A percentile compares a stretch with the other conserved stretches of the same genome.
These are phyloP conservation scores for Eristalis intricaria DNA, from an alignment of 2,888 invertebrate species.

Conservation along the genomic window DNA sequence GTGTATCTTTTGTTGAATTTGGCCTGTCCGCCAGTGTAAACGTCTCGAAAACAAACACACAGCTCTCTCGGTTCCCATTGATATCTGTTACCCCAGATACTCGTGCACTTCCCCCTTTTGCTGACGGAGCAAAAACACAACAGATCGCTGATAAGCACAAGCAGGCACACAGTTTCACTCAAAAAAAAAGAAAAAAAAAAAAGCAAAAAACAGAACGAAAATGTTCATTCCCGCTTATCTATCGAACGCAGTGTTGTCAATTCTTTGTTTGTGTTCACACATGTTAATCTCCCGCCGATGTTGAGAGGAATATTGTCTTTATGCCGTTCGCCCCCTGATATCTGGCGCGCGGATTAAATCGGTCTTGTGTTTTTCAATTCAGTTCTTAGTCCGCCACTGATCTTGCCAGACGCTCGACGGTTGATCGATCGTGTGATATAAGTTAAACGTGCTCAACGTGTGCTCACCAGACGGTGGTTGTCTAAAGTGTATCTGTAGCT, in stretches of 20 bases:
- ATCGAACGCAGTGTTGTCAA: background rate
- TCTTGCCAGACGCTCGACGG: conserved; percentile 58
- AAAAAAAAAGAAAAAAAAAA: conserved; percentile 13
- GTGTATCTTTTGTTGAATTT: conserved; percentile 1
- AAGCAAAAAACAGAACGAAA: background rate
- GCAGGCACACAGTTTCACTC: conserved; percentile 36
- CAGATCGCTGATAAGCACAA: conserved; percentile 40
- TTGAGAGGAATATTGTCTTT: conserved; percentile 34
- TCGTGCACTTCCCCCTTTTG: background rate
- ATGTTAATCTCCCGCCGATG: conserved; percentile 40
- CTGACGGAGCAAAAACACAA: conserved; percentile 1
- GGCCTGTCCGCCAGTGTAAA: background rate
- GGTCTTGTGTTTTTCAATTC: conserved; percentile 30
- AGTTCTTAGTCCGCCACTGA: conserved; percentile 63
- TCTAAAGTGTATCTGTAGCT: no score
- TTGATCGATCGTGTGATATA: conserved; percentile 7
- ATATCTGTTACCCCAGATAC: conserved; percentile 1
- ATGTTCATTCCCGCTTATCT: conserved; percentile 41
- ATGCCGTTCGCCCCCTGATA: conserved; percentile 37
- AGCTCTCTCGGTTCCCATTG: background rate
- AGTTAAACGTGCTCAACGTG: conserved; percentile 39
- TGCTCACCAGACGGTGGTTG: background rate
- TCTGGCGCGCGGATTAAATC: background rate
- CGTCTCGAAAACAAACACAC: conserved; percentile 1
- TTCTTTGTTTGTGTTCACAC: conserved; percentile 1